Evolutionary conservation across 2,113 vertebrate species (phyloP).

Genomic region (Apteryx owenii): DNA sequence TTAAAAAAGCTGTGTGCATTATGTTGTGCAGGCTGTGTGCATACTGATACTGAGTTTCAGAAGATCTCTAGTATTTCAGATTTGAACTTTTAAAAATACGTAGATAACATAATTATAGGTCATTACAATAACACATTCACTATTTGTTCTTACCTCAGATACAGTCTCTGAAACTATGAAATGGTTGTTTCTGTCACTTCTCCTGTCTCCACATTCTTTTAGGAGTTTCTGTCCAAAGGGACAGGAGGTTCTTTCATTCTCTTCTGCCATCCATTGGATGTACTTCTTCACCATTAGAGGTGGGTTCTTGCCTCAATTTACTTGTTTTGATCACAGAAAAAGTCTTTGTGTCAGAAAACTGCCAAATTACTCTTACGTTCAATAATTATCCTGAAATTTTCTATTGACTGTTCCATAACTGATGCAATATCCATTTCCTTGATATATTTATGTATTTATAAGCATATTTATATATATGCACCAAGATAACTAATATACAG

Average conservation of each 20-base stretch:
- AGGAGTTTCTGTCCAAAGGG: not conserved
- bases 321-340: not conserved
- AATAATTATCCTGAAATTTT: not conserved
- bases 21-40: not conserved
- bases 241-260: not conserved
- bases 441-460: not conserved
- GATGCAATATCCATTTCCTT: not conserved
- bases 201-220: not conserved
- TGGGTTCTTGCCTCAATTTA: not conserved
- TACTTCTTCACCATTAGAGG: not conserved
- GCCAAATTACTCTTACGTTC: not conserved
- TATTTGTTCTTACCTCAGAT: not conserved
- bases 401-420: not conserved
- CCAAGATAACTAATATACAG: not conserved
- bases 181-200: not conserved
- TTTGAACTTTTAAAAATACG: not conserved
- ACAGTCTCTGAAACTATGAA: not conserved
- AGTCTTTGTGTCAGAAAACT: not conserved
- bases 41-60: not conserved
- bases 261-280: not conserved
- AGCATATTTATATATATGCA: not conserved
- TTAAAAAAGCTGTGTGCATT: not conserved
- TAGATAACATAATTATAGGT: not conserved
- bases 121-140: not conserved
- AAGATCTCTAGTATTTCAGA: not conserved